phyloP scores from a whole-genome alignment of 2,888 invertebrate genomes.

The Bugula neritina region DNA sequence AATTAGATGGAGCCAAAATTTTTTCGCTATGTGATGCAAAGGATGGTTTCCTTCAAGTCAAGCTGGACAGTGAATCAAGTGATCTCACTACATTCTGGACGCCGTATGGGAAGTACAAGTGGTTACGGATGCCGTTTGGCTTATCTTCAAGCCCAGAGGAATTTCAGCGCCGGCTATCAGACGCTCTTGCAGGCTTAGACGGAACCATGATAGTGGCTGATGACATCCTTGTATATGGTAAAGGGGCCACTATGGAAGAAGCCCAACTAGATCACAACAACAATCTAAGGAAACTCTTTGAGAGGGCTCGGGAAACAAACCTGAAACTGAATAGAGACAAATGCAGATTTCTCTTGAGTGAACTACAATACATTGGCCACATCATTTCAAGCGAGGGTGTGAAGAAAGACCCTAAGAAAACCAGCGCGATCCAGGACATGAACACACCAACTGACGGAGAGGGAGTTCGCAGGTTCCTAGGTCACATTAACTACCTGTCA shows the following conservation, averaged over 20 bases:
- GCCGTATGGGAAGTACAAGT: no score
- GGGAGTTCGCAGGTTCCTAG: not conserved
- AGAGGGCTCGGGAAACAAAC: no score
- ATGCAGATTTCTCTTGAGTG: not conserved
- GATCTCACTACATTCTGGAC: no score
- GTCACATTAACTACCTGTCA: not conserved
- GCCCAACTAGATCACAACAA: not conserved
- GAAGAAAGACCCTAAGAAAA: not conserved
- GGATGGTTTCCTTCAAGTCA: not conserved
- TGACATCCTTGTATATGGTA: not conserved
- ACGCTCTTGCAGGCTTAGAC: no score
- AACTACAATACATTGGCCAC: slow-evolving; percentile 7
- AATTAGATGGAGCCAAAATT: no score
- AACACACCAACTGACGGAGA: not conserved
- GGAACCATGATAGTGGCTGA: not conserved
- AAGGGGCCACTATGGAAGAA: not conserved
- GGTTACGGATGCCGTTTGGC: not conserved
- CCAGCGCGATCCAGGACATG: no score
- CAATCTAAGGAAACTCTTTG: no score
- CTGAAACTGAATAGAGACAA: no score
- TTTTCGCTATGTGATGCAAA: no score
- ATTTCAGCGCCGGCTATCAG: not conserved
- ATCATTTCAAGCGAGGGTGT: not conserved
- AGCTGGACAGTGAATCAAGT: not conserved
- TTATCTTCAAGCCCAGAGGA: not conserved